A percentile compares a stretch with the other conserved stretches of the same genome.
Evolutionary conservation across 2,113 vertebrate genomes (phyloP).

Genomic region (Aspidoscelis tigris): DNA sequence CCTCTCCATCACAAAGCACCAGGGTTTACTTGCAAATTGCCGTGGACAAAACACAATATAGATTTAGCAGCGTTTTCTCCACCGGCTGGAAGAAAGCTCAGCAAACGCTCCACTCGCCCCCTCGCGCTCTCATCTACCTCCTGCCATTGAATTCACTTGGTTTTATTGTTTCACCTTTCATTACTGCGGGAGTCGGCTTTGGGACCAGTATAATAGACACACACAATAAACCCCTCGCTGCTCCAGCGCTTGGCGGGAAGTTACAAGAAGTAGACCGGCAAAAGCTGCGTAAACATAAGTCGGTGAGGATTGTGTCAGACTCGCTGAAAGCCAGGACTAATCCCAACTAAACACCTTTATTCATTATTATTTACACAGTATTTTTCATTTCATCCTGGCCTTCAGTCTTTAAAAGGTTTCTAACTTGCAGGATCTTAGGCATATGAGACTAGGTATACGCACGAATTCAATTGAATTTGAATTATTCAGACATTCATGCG

Average conservation of each 20-base stretch:
- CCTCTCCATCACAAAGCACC: neutral
- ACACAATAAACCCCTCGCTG: neutral
- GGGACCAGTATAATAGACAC: constrained; percentile 14
- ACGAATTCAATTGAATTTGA: too few relatives aligned
- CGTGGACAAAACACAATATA: neutral
- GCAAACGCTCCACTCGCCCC: constrained; percentile 18
- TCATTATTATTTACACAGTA: too few relatives aligned
- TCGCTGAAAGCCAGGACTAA: too few relatives aligned
- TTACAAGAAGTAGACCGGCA: accelerated
- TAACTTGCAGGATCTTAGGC: too few relatives aligned
- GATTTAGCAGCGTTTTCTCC: neutral
- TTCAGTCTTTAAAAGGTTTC: too few relatives aligned
- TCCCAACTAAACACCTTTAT: too few relatives aligned
- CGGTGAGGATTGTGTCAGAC: neutral
- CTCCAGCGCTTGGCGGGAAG: accelerated
- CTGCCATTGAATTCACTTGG: constrained; percentile 33
- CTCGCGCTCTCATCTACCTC: constrained; percentile 23
- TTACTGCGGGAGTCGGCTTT: accelerated
- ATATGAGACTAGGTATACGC: too few relatives aligned
- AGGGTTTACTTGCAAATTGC: neutral
- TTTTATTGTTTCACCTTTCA: constrained; percentile 34
- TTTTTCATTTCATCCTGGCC: too few relatives aligned
- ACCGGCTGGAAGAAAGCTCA: constrained; percentile 35
- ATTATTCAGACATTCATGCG: too few relatives aligned
- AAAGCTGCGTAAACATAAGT: neutral